Base-by-base conservation (phyloP, 2,888 invertebrate species). In the Oegoconia quadripuncta region DNA sequence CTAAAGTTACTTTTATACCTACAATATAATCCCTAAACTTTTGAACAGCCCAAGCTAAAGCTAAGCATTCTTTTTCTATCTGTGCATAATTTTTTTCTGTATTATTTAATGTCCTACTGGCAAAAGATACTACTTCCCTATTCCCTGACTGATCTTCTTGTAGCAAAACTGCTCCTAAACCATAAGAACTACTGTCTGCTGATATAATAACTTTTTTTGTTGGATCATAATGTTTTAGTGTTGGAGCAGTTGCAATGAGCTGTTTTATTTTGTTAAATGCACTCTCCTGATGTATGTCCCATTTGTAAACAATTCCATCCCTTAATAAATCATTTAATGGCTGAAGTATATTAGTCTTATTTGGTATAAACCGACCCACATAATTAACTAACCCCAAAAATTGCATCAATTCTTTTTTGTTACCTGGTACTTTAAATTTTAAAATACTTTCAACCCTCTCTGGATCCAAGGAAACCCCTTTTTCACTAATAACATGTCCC, bases 311-410 rank as follows among this genome's bases (percentile, higher is more conserved):
- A 8, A 23, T 8, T n/a, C 27, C 5, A 9, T 35, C 22, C 32
- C 35, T 39, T 28, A 43, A 16, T 18, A 43, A 13, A 11, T 5
- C 5, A 20, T 39, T 16, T 6, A 43, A 20, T 6, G 39, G 43
- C 3, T 25, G 22, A 4, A 39, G 25, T 22, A 34, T 27, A 16
- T 28, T 22, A 7, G 44, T 26, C 9, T 41, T 44, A 9, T 34
- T 32, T 29, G 38, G 32, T 13, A 42, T 34, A 18, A 39, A 39
- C 17, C 37, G 15, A 4, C 39, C 34, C 2, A 40, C 42, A 41
- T 29, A 46, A 31, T 46, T 46, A 1, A 42, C 41, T 34, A 42
- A 35, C 1, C 42, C 46, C 30, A 46, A 31, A 34, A n/a, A n/a
- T n/a, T n/a, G n/a, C n/a, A n/a, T n/a, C n/a, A n/a, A n/a, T n/a